Evolutionary conservation across 2,797 vertebrate genomes (phyloP).

Genomic region (Rhodeus uyekii): DNA sequence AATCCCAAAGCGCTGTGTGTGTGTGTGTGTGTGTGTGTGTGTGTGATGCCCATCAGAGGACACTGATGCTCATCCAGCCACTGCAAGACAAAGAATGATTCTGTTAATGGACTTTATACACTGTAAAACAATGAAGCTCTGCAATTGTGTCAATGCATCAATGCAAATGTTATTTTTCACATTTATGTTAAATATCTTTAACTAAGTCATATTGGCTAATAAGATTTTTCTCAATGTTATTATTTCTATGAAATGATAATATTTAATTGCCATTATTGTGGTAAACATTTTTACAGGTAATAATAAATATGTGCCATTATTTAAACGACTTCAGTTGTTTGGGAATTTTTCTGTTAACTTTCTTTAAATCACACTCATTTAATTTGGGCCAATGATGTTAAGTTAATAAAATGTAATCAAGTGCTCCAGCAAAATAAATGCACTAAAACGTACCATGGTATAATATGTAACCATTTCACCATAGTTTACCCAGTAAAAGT

Average conservation of each 20-base stretch:
- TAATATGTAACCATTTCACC: not conserved
- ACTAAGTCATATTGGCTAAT: conserved; percentile 89
- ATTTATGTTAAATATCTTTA: conserved; percentile 83
- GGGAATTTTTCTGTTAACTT: not conserved
- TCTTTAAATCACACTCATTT: not conserved
- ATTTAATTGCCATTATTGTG: conserved; percentile 79
- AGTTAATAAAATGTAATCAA: not conserved
- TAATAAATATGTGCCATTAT: conserved; percentile 64
- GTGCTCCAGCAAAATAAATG: not conserved
- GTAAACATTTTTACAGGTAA: conserved; percentile 83
- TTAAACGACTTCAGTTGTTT: conserved; percentile 1
- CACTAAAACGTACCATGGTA: not conserved
- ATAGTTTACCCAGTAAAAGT: not conserved
- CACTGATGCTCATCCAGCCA: not conserved
- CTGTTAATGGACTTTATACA: conserved; percentile 20
- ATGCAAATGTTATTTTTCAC: conserved; percentile 71
- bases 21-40: not conserved
- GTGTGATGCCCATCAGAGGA: no score
- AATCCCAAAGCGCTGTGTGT: not conserved
- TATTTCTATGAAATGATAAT: conserved; percentile 94
- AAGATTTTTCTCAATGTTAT: conserved; percentile 73
- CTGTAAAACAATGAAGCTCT: conserved; percentile 40
- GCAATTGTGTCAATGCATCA: conserved; percentile 48
- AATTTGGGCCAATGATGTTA: not conserved
- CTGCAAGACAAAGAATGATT: not conserved